Percentiles rank a stretch among this genome's conserved stretches.
Evolutionary conservation across 2,888 invertebrate genomes (phyloP).

Genomic region (Ephialtes manifestator): DNA sequence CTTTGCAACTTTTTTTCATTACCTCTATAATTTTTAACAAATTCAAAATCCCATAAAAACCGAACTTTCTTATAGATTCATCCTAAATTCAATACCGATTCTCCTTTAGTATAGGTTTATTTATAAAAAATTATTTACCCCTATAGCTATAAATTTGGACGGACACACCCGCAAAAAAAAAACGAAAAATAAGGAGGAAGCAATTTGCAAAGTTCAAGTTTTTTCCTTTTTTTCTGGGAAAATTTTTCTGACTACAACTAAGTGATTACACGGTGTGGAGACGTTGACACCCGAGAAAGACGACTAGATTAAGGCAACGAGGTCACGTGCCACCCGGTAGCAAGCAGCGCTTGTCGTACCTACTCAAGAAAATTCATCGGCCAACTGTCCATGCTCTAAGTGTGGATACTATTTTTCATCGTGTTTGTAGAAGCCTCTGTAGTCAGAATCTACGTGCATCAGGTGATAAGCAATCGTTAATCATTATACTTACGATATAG

Average conservation of each 20-base stretch:
- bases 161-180: no score
- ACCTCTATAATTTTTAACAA: no score
- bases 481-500: conserved; percentile 71
- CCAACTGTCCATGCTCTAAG: conserved; percentile 18
- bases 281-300: conserved; percentile 58
- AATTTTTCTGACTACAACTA: conserved; percentile 8
- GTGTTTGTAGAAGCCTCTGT: not conserved
- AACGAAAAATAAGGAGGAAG: no score
- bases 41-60: no score
- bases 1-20: no score
- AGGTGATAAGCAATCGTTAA: conserved; percentile 64
- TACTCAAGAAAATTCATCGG: conserved; percentile 52
- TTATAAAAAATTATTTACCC: no score
- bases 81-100: no score
- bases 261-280: conserved; percentile 39
- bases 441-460: not conserved
- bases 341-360: conserved; percentile 34
- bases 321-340: conserved; percentile 78
- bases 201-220: not conserved
- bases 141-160: no score
- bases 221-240: conserved; percentile 11
- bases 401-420: not conserved
- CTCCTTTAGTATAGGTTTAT: no score
- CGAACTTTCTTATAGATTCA: no score
- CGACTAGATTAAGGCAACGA: conserved; percentile 83